Conservation (phyloP, 2,113 vertebrate genomes). For the Corydoras sp. region DNA sequence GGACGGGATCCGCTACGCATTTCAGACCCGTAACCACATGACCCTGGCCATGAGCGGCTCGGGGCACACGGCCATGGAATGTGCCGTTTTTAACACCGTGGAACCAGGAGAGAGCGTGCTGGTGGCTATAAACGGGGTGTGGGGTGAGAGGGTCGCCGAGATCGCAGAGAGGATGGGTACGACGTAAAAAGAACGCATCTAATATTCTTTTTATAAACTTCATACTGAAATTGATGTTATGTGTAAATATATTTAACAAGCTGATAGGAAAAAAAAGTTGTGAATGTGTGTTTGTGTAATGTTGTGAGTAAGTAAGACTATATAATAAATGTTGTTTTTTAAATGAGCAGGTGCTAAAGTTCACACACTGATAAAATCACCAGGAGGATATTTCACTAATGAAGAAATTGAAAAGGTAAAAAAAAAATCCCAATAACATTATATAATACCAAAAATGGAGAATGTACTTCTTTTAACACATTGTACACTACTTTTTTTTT, state of each 20-base stretch:
- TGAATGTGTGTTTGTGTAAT: too few relatives aligned
- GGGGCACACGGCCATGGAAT: slow-evolving; percentile 88
- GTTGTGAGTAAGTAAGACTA: neutral
- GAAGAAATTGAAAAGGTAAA: slow-evolving; percentile 81
- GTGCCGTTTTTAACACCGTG: slow-evolving; percentile 77
- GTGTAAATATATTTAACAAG: too few relatives aligned
- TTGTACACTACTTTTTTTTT: too few relatives aligned
- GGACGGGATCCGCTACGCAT: slow-evolving; percentile 83
- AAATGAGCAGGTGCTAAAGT: slow-evolving; percentile 74
- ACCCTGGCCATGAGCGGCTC: slow-evolving; percentile 83
- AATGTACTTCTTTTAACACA: too few relatives aligned
- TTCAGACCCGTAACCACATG: slow-evolving; percentile 84
- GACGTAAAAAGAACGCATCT: neutral
- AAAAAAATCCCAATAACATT: too few relatives aligned
- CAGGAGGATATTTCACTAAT: slow-evolving; percentile 71
- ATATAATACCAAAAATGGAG: too few relatives aligned
- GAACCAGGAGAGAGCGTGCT: slow-evolving; percentile 78
- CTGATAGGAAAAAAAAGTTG: too few relatives aligned
- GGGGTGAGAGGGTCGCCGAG: slow-evolving; percentile 83
- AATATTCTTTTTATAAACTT: neutral
- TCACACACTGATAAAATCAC: slow-evolving; percentile 71
- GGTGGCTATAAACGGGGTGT: slow-evolving; percentile 79
- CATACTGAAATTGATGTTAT: too few relatives aligned
- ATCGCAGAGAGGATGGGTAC: slow-evolving; percentile 82
- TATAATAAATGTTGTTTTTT: neutral